phyloP scores from a whole-genome alignment of 2,113 vertebrate species.

The Phrynocephalus versicolor region DNA sequence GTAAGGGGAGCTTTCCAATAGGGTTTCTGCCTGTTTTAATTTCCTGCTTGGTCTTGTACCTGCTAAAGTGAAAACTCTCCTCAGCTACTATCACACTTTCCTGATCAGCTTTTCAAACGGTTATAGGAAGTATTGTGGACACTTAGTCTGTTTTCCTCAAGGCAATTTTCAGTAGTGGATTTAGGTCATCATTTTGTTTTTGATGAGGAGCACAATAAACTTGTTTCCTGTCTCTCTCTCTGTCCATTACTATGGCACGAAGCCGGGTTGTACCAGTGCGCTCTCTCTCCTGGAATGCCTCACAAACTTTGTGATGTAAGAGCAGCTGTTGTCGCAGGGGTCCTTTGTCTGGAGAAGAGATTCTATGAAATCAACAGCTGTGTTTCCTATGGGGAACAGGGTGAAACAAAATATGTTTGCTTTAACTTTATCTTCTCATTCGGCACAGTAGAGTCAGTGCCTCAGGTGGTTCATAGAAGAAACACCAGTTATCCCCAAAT shows the following conservation, averaged over 20 bases:
- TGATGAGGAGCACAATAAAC: not conserved
- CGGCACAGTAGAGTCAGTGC: constrained; percentile 29
- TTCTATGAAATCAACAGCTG: constrained; percentile 39
- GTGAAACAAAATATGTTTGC: constrained; percentile 34
- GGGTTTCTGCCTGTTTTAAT: not conserved
- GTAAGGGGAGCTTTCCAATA: not conserved
- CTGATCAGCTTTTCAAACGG: not conserved
- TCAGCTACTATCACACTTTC: not conserved
- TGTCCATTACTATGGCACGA: not conserved
- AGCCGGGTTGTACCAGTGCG: not conserved
- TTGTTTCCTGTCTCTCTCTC: not conserved
- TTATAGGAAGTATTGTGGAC: not conserved
- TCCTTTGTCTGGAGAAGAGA: constrained; percentile 22
- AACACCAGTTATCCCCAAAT: not conserved
- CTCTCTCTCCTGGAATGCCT: not conserved
- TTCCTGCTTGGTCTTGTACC: not conserved
- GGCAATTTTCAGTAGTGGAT: not conserved
- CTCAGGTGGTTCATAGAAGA: constrained; percentile 34
- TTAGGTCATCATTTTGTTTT: not conserved
- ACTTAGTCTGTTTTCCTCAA: not conserved
- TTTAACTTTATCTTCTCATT: constrained; percentile 31
- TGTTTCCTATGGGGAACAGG: constrained; percentile 39
- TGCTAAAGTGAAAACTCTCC: not conserved
- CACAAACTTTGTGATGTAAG: not conserved
- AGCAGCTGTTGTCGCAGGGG: constrained; percentile 1